phyloP scores from a whole-genome alignment of 30 jellyfish, hydroid and myxozoan genomes.

The Cassiopea xamachana region DNA sequence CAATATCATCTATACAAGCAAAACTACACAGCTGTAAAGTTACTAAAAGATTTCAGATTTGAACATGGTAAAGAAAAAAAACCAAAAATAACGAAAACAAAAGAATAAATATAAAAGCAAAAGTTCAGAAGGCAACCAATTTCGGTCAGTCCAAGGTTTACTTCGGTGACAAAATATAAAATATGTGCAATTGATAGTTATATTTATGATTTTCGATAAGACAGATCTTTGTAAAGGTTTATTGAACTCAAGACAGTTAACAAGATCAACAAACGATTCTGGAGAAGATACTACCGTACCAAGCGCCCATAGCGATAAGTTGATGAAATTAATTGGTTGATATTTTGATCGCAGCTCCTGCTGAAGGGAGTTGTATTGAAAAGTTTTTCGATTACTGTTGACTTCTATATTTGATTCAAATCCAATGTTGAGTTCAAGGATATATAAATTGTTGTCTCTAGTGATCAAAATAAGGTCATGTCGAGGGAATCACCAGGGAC shows the following conservation, averaged over 20 bases:
- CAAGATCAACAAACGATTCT: not conserved
- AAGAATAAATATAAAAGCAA: no score
- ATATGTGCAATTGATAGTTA: not conserved
- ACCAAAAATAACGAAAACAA: no score
- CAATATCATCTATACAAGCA: no score
- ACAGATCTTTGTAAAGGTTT: not conserved
- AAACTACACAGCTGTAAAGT: no score
- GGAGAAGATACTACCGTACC: not conserved
- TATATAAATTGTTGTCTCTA: not conserved
- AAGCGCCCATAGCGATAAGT: not conserved
- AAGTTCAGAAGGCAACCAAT: no score
- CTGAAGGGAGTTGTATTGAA: not conserved
- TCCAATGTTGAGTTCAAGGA: not conserved
- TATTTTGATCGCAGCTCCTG: not conserved
- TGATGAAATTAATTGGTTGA: not conserved
- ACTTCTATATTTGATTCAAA: not conserved
- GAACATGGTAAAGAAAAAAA: no score
- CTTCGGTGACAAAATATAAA: not conserved
- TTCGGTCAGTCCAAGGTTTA: not conserved
- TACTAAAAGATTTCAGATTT: no score
- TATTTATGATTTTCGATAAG: not conserved
- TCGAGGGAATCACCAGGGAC: not conserved
- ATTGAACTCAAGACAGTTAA: not conserved
- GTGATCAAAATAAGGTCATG: not conserved
- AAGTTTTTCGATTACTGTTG: not conserved